Evolutionary conservation across 2,888 invertebrate species (phyloP).

Genomic region (Hypercompe scribonia): DNA sequence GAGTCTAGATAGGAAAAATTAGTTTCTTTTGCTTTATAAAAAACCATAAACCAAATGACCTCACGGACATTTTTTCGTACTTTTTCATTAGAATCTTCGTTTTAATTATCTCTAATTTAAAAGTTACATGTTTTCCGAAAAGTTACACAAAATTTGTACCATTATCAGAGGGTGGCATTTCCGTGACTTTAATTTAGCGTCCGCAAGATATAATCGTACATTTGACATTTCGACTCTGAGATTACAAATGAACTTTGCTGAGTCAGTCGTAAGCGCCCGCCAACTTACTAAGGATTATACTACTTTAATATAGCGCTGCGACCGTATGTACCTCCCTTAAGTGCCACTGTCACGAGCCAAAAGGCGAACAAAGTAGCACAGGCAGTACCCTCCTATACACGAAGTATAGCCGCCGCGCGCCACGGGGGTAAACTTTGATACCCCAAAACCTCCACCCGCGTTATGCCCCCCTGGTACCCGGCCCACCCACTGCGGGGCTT

Average conservation of each 20-base stretch:
- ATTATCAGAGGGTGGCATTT: background rate
- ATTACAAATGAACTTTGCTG: conserved; percentile 50
- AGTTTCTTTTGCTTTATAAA: background rate
- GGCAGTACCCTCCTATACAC: conserved; percentile 73
- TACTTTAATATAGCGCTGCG: conserved; percentile 71
- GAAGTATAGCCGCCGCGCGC: conserved; percentile 71
- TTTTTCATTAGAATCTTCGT: background rate
- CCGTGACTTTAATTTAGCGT: conserved; percentile 29
- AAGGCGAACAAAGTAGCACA: conserved; percentile 84
- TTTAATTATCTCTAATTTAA: background rate
- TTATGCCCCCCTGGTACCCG: conserved; percentile 76
- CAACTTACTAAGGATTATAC: conserved; percentile 68
- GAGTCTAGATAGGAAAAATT: too few relatives aligned
- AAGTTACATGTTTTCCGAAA: background rate
- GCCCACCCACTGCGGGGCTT: conserved; percentile 81
- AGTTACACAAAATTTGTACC: background rate
- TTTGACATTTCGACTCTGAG: conserved; percentile 49
- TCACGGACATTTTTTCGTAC: background rate
- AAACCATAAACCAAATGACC: background rate
- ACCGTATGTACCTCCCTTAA: conserved; percentile 82
- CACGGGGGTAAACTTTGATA: conserved; percentile 85
- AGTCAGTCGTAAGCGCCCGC: conserved; percentile 52
- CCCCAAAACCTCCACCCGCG: conserved; percentile 73
- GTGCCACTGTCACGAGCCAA: conserved; percentile 84
- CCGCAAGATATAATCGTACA: conserved; percentile 38